Evolutionary conservation across 2,113 vertebrate genomes (phyloP), one percentile per base, ranked within the genome.

Genomic region (Lasiurus cinereus): DNA sequence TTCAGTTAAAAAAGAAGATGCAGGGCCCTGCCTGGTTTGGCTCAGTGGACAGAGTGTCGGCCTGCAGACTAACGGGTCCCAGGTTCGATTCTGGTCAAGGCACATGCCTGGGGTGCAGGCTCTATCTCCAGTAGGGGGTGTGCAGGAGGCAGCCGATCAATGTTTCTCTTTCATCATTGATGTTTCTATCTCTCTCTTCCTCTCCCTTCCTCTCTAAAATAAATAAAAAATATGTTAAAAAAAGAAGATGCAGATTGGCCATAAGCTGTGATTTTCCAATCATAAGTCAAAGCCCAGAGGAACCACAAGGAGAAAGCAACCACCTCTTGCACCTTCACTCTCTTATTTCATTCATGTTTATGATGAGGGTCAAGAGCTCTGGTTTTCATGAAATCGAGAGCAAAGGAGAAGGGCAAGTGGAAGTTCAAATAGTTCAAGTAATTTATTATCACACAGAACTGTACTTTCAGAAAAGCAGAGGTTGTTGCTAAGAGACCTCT

Each of bases 391-490:
- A 86, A 93, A 94, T 33, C 0, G 4, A 92, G 66, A 83, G 6
- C 29, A 36, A 83, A 83, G 54, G 50, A 90, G 22, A 83, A 79
- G 21, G 39, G 24, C 9, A 64, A 64, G 8, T 52, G 33, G 89
- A 82, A 29, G 19, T 76, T 85, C 56, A 11, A 4, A n/a, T 39
- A 43, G 9, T 56, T 79, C 50, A 87, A 43, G 33, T 64, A 33
- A 89, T 83, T 69, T 79, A 74, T 70, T 52, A 27, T 52, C 66
- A 33, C 18, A 52, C 3, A 69, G 67, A 95, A 96, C 50, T 29
- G 50, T 10, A 29, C 56, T 74, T 96, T 67, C 39, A 43, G 43
- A 95, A 89, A 88, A 83, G 59, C n/a, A 88, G 77, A 80, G 2
- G 21, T 33, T 88, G 22, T 21, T 85, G 16, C 31, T 43, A 64